Percentiles rank a stretch among this genome's conserved stretches.
Conservation (phyloP, 2,113 vertebrate species). For the Urocitellus parryii region DNA sequence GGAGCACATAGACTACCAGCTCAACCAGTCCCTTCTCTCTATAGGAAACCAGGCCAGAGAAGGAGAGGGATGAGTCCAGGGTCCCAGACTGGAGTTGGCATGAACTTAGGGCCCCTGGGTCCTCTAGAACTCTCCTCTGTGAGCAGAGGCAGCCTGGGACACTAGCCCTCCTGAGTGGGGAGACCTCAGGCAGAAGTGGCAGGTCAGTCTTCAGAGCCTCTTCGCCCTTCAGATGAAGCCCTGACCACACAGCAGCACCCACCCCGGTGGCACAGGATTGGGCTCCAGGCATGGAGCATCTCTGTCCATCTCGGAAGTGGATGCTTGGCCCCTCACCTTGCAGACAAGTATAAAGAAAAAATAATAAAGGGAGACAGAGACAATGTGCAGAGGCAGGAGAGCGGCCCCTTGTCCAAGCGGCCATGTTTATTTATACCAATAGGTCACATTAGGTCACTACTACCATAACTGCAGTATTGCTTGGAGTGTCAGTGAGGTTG, state of each 20-base stretch:
- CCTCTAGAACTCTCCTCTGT: background rate
- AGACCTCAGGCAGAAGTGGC: background rate
- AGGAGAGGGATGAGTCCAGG: background rate
- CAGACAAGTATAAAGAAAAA: background rate
- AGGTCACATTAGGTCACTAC: too few species aligned
- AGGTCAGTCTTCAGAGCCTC: background rate
- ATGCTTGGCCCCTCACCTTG: background rate
- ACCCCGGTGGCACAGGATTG: fast-evolving
- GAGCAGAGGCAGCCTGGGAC: background rate
- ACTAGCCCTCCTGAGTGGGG: fast-evolving
- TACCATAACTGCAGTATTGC: too few species aligned
- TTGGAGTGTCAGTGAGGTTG: too few species aligned
- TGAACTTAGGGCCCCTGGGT: fast-evolving
- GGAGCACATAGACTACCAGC: background rate
- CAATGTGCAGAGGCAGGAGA: too few species aligned
- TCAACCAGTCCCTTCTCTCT: background rate
- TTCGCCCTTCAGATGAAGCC: background rate
- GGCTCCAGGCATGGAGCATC: background rate
- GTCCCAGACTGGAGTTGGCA: background rate
- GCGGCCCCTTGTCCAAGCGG: too few species aligned
- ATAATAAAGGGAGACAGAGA: too few species aligned
- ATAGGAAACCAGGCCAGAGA: background rate
- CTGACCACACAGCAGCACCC: too few species aligned
- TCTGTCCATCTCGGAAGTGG: background rate
- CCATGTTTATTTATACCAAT: too few species aligned